Base-by-base conservation (phyloP, 2,888 invertebrate species). In the Endomychus coccineus region DNA sequence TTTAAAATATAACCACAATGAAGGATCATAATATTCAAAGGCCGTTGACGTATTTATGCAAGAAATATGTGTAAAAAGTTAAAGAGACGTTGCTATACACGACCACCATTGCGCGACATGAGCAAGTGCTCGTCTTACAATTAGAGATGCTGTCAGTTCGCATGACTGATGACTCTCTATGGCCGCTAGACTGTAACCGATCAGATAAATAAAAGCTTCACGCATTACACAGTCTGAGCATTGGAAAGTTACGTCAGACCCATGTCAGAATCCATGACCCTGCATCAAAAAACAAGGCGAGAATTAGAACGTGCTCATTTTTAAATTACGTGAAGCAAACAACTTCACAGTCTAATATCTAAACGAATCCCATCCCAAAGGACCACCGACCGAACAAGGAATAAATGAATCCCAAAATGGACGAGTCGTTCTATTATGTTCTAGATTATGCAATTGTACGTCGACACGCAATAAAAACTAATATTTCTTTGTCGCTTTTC, bases 371-470 rank as follows among this genome's bases (percentile, higher is more conserved):
- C n/a, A n/a, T 51, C 47, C 50, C 45, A 27, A 35, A 44, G 47
- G 52, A 54, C 51, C 49, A 47, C 50, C 51, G 46, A 46, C 44
- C 47, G 58, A 58, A 56, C 58, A 50, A n/a, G 40, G 54, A 61
- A 61, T 57, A 61, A 61, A 61, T 57, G 61, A 59, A 61, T 58
- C 52, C 55, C 56, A 49, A 56, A 57, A 56, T 55, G 58, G 58
- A 61, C 60, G 54, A 50, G 55, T 43, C 21, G 6, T 6, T 6
- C 21, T 19, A 19, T 19, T 19, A 19, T 19, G 48, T 59, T 51
- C 52, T 48, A 58, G 59, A 63, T 63, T 63, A 62, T 63, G 59
- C 62, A 62, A 63, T 61, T 61, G 61, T 62, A 55, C 46, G 59
- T 58, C 60, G 55, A 55, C 61, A 52, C 51, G 63, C 62, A 62